phyloP scores from a whole-genome alignment of 2,113 vertebrate genomes.

The Carassius carassius region DNA sequence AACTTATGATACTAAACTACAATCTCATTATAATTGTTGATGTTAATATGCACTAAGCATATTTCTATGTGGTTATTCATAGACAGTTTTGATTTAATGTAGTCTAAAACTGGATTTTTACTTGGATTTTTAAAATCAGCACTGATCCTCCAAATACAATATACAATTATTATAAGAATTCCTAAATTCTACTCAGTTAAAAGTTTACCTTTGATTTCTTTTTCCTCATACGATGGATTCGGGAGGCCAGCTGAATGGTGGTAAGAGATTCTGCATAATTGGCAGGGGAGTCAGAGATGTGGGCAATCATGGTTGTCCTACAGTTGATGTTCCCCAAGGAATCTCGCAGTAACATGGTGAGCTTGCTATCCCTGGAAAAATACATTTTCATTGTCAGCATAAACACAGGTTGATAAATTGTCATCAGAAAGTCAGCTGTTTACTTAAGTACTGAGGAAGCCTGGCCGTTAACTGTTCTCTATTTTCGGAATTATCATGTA shows the following conservation, averaged over 20 bases:
- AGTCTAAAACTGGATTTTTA: background rate
- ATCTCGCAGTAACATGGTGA: slow-evolving; percentile 93
- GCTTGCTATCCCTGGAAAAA: slow-evolving; percentile 88
- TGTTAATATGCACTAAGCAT: background rate
- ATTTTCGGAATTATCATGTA: background rate
- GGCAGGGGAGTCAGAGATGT: slow-evolving; percentile 88
- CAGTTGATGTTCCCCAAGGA: slow-evolving; percentile 93
- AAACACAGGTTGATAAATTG: background rate
- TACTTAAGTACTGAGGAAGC: background rate
- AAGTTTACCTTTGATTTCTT: slow-evolving; percentile 90
- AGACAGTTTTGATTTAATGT: background rate
- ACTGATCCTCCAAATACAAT: background rate
- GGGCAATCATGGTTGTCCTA: slow-evolving; percentile 94
- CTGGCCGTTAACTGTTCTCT: slow-evolving; percentile 1
- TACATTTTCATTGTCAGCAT: slow-evolving; percentile 15
- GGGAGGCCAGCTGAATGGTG: slow-evolving; percentile 93
- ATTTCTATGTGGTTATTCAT: background rate
- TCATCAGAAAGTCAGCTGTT: slow-evolving; percentile 8
- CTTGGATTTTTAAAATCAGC: background rate
- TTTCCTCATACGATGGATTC: slow-evolving; percentile 93
- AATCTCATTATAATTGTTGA: background rate
- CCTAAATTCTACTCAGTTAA: background rate
- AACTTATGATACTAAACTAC: background rate
- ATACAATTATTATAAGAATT: background rate
- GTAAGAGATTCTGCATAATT: slow-evolving; percentile 92